These are phyloP conservation scores for Taxidea taxus DNA, from an alignment of 2,113 vertebrate species.

Conservation along the genomic window DNA sequence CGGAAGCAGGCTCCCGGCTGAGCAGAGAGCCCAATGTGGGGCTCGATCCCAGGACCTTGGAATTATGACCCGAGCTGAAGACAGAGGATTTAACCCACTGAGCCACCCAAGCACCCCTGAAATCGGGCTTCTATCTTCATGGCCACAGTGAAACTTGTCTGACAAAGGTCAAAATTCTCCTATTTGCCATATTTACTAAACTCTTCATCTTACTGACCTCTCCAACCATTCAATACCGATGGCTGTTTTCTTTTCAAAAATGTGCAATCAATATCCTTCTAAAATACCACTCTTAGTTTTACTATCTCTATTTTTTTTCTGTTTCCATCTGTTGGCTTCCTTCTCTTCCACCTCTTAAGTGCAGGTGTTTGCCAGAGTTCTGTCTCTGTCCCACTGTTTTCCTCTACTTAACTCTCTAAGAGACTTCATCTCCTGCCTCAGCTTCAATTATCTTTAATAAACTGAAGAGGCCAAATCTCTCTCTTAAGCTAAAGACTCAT, in stretches of 20 bases:
- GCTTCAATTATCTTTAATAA: neutral
- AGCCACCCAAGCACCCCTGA: too few relatives aligned
- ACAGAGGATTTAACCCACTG: too few relatives aligned
- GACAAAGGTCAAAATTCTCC: neutral
- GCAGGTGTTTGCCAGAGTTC: neutral
- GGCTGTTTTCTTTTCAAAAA: neutral
- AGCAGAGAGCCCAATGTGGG: too few relatives aligned
- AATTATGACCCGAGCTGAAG: too few relatives aligned
- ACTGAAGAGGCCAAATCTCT: neutral
- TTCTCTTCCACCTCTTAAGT: neutral
- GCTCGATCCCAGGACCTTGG: too few relatives aligned
- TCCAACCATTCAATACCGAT: neutral
- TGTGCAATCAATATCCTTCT: neutral
- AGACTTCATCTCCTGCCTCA: neutral
- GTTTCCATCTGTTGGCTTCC: neutral
- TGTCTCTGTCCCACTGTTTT: neutral
- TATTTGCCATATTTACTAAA: neutral
- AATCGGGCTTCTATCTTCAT: neutral
- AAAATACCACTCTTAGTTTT: neutral
- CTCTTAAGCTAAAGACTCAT: neutral
- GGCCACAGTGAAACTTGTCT: neutral
- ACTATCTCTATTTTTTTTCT: neutral
- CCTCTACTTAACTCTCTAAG: neutral
- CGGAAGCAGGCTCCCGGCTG: too few relatives aligned
- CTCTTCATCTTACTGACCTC: neutral